Conservation (phyloP, 2,888 invertebrate genomes). For the Brenthis daphne region DNA sequence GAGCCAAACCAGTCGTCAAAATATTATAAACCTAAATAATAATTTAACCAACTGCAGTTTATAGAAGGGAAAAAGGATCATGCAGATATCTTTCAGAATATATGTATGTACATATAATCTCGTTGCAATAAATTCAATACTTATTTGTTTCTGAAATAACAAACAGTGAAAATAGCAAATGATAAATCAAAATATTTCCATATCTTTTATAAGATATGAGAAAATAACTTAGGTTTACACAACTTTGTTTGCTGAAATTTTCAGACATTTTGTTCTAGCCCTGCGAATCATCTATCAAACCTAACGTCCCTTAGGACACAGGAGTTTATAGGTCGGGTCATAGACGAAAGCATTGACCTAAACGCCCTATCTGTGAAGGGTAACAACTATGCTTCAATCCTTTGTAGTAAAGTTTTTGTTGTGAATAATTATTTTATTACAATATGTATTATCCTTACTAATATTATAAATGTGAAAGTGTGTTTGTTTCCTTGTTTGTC, state of each 20-base stretch:
- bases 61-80: no score
- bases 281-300: conserved; percentile 29
- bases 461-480: no score
- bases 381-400: conserved; percentile 6
- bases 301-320: conserved; percentile 23
- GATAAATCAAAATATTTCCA: no score
- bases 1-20: no score
- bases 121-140: no score
- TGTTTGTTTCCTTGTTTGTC: no score
- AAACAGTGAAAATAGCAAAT: no score
- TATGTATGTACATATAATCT: no score
- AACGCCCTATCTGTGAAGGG: conserved; percentile 18
- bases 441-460: not conserved
- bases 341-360: conserved; percentile 27
- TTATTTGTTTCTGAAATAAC: no score
- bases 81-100: no score
- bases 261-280: conserved; percentile 9
- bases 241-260: not conserved
- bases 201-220: not conserved
- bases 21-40: no score
- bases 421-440: not conserved
- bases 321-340: conserved; percentile 32
- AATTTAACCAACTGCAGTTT: no score
- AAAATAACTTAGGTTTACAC: not conserved
- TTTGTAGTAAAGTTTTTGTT: not conserved